phyloP scores from a whole-genome alignment of 2,888 invertebrate genomes.

The Lasioglossum calceatum region DNA sequence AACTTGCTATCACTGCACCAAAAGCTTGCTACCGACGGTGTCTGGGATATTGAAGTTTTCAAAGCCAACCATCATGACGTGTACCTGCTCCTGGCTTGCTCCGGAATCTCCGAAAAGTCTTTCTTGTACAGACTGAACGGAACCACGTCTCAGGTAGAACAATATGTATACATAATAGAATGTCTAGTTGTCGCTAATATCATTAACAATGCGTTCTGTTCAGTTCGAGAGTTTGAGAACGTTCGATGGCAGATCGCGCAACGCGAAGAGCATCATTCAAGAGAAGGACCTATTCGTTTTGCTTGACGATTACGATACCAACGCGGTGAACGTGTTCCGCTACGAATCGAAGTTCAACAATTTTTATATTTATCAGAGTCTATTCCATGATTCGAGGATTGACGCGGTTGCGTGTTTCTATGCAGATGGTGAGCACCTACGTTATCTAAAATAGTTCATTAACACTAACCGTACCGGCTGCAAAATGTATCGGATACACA shows the following conservation, averaged over 20 bases:
- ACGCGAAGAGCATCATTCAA: constrained; percentile 69
- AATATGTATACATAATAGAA: background rate
- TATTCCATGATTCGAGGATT: constrained; percentile 71
- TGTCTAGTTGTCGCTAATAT: background rate
- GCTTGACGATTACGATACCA: constrained; percentile 73
- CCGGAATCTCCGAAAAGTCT: constrained; percentile 68
- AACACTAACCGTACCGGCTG: no score
- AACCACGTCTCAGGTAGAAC: constrained; percentile 57
- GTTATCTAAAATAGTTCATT: background rate
- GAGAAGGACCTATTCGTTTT: constrained; percentile 72
- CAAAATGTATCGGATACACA: no score
- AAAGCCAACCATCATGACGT: constrained; percentile 50
- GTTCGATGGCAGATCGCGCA: constrained; percentile 73
- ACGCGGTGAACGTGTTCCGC: constrained; percentile 73
- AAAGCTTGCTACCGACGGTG: constrained; percentile 72
- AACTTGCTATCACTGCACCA: constrained; percentile 63
- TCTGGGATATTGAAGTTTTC: constrained; percentile 72
- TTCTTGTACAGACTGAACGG: constrained; percentile 69
- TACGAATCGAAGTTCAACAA: constrained; percentile 70
- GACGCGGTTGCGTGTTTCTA: constrained; percentile 74
- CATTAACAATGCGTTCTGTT: background rate
- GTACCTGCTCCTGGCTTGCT: constrained; percentile 73
- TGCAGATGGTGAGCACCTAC: constrained; percentile 68
- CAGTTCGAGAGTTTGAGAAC: constrained; percentile 71
- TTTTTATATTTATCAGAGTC: constrained; percentile 76